A percentile compares a stretch with the other conserved stretches of the same genome.
These are phyloP conservation scores for Drosophila incognita DNA, from an alignment of 2,888 invertebrate genomes.

Conservation along the genomic window DNA sequence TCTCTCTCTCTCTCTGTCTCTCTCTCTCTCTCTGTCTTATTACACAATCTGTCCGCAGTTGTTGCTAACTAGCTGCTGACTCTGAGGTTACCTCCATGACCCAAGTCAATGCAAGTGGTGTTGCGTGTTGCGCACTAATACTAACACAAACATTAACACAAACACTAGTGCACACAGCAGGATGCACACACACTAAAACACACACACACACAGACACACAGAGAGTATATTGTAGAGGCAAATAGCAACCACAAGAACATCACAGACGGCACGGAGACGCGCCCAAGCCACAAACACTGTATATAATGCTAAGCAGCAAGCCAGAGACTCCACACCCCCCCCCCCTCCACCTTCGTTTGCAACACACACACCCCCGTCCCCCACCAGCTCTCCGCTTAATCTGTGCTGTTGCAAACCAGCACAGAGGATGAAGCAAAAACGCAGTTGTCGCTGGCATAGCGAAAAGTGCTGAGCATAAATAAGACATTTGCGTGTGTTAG, in stretches of 20 bases:
- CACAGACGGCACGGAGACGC: constrained; percentile 50
- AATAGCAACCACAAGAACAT: constrained; percentile 57
- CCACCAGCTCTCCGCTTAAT: constrained; percentile 19
- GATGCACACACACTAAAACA: constrained; percentile 20
- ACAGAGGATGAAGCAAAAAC: constrained; percentile 49
- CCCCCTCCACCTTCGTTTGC: constrained; percentile 14
- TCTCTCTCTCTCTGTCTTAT: background rate
- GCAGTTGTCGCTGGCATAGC: constrained; percentile 62
- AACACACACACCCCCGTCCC: background rate
- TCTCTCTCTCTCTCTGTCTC: background rate
- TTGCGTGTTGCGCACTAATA: constrained; percentile 18
- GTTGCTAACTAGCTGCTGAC: constrained; percentile 51
- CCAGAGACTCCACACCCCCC: background rate
- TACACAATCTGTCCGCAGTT: constrained; percentile 37
- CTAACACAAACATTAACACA: constrained; percentile 12
- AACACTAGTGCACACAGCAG: constrained; percentile 18
- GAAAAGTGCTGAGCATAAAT: constrained; percentile 81
- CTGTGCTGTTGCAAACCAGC: constrained; percentile 33
- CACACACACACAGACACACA: background rate
- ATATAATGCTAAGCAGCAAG: constrained; percentile 61
- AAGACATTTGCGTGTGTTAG: constrained; percentile 80
- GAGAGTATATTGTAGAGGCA: constrained; percentile 38
- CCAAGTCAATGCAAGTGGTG: constrained; percentile 44
- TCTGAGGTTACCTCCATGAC: constrained; percentile 41
- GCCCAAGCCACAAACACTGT: constrained; percentile 54